These are phyloP conservation scores for Halichoerus grypus DNA, from an alignment of 2,113 vertebrate genomes.

Conservation along the genomic window DNA sequence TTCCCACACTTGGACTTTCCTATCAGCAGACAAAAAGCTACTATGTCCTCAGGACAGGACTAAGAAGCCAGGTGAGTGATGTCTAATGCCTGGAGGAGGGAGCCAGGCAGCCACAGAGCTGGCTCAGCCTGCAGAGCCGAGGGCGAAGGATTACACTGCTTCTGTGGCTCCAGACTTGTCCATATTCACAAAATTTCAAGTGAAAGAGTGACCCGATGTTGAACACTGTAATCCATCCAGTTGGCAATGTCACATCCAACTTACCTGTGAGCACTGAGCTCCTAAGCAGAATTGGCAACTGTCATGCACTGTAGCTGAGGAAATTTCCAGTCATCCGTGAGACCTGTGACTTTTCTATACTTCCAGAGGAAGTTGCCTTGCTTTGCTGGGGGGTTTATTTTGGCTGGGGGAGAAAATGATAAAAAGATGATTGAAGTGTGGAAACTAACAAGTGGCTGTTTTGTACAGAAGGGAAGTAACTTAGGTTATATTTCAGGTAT, in stretches of 20 bases:
- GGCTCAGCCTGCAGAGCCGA: constrained; percentile 52
- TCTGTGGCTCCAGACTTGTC: constrained; percentile 76
- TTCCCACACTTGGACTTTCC: not conserved
- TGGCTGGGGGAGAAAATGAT: not conserved
- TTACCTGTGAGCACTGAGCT: constrained; percentile 80
- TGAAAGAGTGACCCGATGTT: constrained; percentile 79
- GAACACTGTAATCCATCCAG: constrained; percentile 80
- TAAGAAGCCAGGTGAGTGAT: not conserved
- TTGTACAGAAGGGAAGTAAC: constrained; percentile 21
- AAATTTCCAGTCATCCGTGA: not conserved
- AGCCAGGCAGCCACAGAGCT: not conserved
- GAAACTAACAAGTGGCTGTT: constrained; percentile 41
- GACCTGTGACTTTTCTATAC: not conserved
- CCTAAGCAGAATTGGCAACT: constrained; percentile 84
- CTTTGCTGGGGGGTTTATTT: constrained; percentile 18
- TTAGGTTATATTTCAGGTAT: not conserved
- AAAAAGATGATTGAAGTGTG: constrained; percentile 15
- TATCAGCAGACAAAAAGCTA: constrained; percentile 24
- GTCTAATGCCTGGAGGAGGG: constrained; percentile 44
- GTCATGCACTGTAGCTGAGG: not conserved
- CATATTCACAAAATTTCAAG: constrained; percentile 79
- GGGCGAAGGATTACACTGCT: constrained; percentile 70
- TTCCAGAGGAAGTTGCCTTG: not conserved
- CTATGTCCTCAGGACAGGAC: constrained; percentile 31
- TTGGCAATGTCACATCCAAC: constrained; percentile 79